Evolutionary conservation across 2,797 vertebrate genomes (phyloP).

Genomic region (Ispidina lecontei): DNA sequence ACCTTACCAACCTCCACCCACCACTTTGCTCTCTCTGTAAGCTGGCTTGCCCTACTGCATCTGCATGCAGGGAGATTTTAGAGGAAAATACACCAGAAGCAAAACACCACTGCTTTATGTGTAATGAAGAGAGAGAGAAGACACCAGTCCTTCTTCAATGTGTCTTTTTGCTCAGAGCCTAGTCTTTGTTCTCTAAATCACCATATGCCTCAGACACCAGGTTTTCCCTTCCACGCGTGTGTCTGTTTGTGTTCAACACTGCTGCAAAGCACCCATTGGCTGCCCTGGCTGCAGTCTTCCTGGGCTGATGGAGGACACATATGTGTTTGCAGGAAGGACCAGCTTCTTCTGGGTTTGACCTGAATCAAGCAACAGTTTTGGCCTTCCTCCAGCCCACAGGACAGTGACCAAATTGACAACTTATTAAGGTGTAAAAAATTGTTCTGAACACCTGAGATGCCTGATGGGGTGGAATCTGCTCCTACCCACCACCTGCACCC

Average conservation of each 20-base stretch:
- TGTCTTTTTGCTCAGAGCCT: not conserved
- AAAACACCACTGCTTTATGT: not conserved
- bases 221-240: rapidly evolving
- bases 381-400: not conserved
- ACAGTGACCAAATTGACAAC: not conserved
- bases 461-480: not conserved
- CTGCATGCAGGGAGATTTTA: rapidly evolving
- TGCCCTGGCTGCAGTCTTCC: not conserved
- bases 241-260: not conserved
- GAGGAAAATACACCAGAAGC: not conserved
- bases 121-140: not conserved
- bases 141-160: not conserved
- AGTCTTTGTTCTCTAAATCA: not conserved
- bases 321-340: not conserved
- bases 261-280: not conserved
- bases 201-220: rapidly evolving
- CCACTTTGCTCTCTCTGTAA: not conserved
- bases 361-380: not conserved
- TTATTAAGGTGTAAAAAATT: not conserved
- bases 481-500: not conserved
- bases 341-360: not conserved
- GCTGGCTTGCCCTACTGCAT: not conserved
- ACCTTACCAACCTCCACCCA: not conserved
- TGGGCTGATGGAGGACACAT: rapidly evolving
- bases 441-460: not conserved